Evolutionary conservation across 2,888 invertebrate genomes (phyloP).

Genomic region (Drosophila neoperkinsi): DNA sequence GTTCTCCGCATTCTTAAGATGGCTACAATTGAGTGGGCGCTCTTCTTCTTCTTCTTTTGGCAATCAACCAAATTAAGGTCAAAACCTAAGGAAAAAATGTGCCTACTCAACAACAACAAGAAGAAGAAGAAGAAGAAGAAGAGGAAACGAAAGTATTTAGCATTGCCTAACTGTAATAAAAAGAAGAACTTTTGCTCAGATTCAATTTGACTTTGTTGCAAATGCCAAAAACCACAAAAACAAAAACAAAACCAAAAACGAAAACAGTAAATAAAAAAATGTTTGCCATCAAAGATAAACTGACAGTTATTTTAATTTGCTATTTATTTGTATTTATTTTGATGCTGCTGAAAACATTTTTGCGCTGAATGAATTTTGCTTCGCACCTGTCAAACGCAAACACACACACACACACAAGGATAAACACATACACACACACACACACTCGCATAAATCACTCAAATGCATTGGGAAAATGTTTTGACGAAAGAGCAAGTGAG

Average conservation of each 20-base stretch:
- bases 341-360: conserved; percentile 25
- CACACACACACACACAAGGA: conserved; percentile 16
- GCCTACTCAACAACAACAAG: conserved; percentile 14
- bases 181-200: not conserved
- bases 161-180: not conserved
- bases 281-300: conserved; percentile 27
- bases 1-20: conserved; percentile 28
- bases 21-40: conserved; percentile 21
- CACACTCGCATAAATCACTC: conserved; percentile 70
- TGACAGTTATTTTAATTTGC: conserved; percentile 31
- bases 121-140: not conserved
- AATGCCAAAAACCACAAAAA: not conserved
- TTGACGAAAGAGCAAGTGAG: conserved; percentile 8
- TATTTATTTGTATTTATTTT: conserved; percentile 25
- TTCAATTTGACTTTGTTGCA: conserved; percentile 17
- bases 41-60: not conserved
- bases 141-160: not conserved
- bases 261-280: not conserved
- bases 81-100: conserved; percentile 23
- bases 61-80: conserved; percentile 54
- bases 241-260: not conserved
- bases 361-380: conserved; percentile 34
- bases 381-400: conserved; percentile 62
- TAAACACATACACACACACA: conserved; percentile 27
- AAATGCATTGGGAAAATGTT: conserved; percentile 67